These are phyloP conservation scores for Crossocerus cetratus DNA, from an alignment of 2,888 invertebrate genomes.

Conservation along the genomic window DNA sequence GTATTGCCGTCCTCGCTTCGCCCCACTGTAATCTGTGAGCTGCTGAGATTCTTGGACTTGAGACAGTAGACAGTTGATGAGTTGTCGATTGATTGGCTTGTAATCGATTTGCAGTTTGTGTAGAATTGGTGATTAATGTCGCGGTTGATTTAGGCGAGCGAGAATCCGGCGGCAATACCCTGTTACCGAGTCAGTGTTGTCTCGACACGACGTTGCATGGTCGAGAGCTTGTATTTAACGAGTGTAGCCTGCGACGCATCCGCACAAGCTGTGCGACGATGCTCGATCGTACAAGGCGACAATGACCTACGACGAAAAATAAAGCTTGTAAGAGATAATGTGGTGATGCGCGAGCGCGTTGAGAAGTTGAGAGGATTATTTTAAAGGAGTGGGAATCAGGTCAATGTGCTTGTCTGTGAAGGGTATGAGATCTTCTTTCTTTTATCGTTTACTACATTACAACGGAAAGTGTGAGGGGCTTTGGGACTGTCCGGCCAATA, in stretches of 20 bases:
- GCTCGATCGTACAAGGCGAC: constrained; percentile 21
- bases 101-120: too few relatives aligned
- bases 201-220: constrained; percentile 34
- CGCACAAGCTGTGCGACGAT: constrained; percentile 32
- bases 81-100: not conserved
- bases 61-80: too few relatives aligned
- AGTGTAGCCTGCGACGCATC: constrained; percentile 20
- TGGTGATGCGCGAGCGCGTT: constrained; percentile 43
- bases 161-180: constrained; percentile 7
- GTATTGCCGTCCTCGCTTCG: constrained; percentile 13
- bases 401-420: constrained; percentile 51
- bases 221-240: constrained; percentile 39
- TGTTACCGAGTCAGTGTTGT: constrained; percentile 7
- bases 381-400: constrained; percentile 51
- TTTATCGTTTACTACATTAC: constrained; percentile 52
- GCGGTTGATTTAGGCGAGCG: not conserved
- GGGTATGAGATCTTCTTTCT: constrained; percentile 16
- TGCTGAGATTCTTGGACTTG: too few relatives aligned
- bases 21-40: not conserved
- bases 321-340: constrained; percentile 64
- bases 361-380: constrained; percentile 34
- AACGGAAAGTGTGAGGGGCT: constrained; percentile 58
- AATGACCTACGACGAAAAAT: constrained; percentile 60
- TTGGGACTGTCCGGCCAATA: constrained; percentile 57
- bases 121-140: too few relatives aligned